Evolutionary conservation across 2,113 vertebrate genomes (phyloP), one percentile per base, ranked within the genome.

Genomic region (Pipa parva): DNA sequence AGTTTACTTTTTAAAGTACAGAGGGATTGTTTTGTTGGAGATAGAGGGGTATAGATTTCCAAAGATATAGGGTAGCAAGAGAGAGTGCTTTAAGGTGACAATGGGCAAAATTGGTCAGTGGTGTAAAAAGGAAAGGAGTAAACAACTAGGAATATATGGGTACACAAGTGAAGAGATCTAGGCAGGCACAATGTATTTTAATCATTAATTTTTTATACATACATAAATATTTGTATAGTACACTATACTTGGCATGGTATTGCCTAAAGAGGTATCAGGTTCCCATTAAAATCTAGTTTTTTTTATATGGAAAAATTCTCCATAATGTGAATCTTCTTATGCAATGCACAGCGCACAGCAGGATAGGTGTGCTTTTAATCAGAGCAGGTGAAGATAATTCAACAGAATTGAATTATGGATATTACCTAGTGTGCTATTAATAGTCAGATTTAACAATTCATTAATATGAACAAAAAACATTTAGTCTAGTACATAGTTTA

Each of bases 271-370:
- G 7, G 7, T 49, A 12, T 49, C 1, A 49, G 21, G 46, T 49
- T n/a, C 46, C 21, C 21, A 10, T 48, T 21, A 4, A 20, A 20
- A 22, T 3, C 20, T 49, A 5, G 20, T 51, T 58, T 50, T 69
- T 69, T 69, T 28, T 59, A 45, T 29, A 18, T 28, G 60, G 49
- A 29, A 51, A 13, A 60, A 22, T 25, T n/a, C 46, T 42, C 15
- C 17, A 31, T 18, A 13, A 20, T 27, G n/a, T 28, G 25, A 56
- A 15, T 20, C 39, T 49, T 49, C 7, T 57, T 45, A 46, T 39
- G 37, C 22, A 52, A 52, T 26, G 52, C 61, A 52, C 29, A 57
- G 37, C 26, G 18, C 63, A 45, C 52, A 65, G 63, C 63, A 24
- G 18, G 63, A 9, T 17, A 48, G 24, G 26, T 42, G 33, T 59